Conservation (phyloP, 2,888 invertebrate genomes). For the Drosophila peninsularis region DNA sequence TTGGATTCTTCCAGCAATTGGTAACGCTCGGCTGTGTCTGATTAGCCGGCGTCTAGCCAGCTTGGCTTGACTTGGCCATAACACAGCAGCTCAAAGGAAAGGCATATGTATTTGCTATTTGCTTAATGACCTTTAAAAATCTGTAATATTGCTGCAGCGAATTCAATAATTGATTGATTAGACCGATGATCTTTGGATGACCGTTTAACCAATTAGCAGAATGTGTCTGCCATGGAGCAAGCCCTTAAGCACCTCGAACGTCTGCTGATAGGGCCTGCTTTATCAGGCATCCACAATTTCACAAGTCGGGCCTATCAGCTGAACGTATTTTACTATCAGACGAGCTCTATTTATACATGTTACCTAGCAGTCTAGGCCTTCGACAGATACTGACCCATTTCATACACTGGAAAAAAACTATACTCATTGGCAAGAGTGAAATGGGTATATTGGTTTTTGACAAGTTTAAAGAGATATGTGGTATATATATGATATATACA, state of each 20-base stretch:
- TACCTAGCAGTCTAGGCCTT: slow-evolving; percentile 1
- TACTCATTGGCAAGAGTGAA: too few species aligned
- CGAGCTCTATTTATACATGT: slow-evolving; percentile 1
- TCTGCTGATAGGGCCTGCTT: background rate
- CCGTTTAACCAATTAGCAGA: slow-evolving; percentile 1
- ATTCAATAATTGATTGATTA: background rate
- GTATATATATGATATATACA: too few species aligned
- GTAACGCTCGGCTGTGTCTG: background rate
- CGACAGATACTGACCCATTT: background rate
- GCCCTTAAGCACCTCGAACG: slow-evolving; percentile 1
- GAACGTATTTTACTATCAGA: background rate
- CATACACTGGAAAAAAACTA: background rate
- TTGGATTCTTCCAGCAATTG: background rate
- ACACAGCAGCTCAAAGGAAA: background rate
- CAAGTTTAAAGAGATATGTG: too few species aligned
- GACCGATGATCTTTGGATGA: background rate
- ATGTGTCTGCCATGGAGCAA: background rate
- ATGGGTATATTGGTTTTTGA: too few species aligned
- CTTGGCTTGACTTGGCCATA: background rate
- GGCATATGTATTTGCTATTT: background rate
- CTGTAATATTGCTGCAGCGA: background rate
- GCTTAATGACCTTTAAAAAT: background rate
- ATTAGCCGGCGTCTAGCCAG: background rate
- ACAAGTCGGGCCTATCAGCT: slow-evolving; percentile 6
- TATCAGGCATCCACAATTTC: slow-evolving; percentile 1